These are phyloP conservation scores for Pluvialis apricaria DNA, from an alignment of 2,113 vertebrate species.

Conservation along the genomic window DNA sequence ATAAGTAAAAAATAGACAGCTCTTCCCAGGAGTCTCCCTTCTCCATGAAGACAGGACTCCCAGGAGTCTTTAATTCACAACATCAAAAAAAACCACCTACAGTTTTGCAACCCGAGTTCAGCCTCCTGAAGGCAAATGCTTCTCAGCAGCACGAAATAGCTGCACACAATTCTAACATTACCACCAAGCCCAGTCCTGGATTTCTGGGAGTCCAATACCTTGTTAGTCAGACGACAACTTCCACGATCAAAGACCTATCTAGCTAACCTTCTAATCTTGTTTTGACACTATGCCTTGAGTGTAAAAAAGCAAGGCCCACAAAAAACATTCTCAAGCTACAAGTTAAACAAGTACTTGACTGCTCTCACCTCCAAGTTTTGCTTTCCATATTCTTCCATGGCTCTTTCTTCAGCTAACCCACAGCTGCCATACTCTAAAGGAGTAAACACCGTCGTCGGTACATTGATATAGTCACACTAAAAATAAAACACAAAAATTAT, in stretches of 20 bases:
- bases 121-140: not conserved
- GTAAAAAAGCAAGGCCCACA: not conserved
- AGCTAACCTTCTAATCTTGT: not conserved
- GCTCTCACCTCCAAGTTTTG: constrained; percentile 85
- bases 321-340: not conserved
- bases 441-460: constrained; percentile 95
- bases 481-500: constrained; percentile 26
- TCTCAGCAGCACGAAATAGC: not conserved
- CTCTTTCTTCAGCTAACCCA: constrained; percentile 88
- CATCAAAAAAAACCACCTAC: not conserved
- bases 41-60: no score
- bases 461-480: constrained; percentile 93
- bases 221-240: not conserved
- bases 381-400: constrained; percentile 76
- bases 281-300: not conserved
- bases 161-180: accelerated
- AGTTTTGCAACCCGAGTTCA: not conserved
- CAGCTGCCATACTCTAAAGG: constrained; percentile 95
- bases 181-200: not conserved
- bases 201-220: not conserved
- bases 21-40: not conserved
- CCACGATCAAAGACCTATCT: not conserved
- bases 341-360: not conserved
- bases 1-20: not conserved
- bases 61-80: not conserved